Conservation (phyloP, 2,797 vertebrate species). For the Synanceia verrucosa region DNA sequence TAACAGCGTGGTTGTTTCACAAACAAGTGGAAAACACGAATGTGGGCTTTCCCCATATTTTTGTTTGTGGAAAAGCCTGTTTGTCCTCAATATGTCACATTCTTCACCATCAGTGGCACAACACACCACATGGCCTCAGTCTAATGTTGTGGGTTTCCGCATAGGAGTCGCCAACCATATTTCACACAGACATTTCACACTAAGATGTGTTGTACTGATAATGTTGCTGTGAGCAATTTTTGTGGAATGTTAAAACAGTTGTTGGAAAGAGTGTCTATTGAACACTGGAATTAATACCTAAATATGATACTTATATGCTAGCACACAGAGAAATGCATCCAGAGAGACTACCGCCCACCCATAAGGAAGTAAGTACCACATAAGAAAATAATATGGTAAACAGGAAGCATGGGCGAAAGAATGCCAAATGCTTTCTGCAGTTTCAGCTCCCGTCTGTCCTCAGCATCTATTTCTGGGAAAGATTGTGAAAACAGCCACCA, state of each 20-base stretch:
- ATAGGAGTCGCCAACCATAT: slow-evolving; percentile 52
- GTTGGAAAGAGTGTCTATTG: neutral
- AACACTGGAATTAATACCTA: neutral
- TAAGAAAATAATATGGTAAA: slow-evolving; percentile 78
- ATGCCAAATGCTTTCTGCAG: slow-evolving; percentile 73
- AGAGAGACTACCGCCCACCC: slow-evolving; percentile 49
- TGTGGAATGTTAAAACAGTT: neutral
- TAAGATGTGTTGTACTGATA: slow-evolving; percentile 23
- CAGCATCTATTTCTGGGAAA: slow-evolving; percentile 75
- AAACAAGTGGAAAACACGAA: slow-evolving; percentile 76
- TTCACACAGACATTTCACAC: slow-evolving; percentile 51
- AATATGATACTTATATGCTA: slow-evolving; percentile 1
- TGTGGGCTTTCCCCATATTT: slow-evolving; percentile 75
- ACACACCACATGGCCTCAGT: slow-evolving; percentile 74
- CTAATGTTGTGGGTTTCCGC: slow-evolving; percentile 75
- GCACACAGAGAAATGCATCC: slow-evolving; percentile 35
- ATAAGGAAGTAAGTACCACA: slow-evolving; percentile 62
- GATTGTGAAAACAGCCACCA: slow-evolving; percentile 58
- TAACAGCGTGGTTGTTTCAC: slow-evolving; percentile 71
- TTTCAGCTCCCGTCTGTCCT: slow-evolving; percentile 70
- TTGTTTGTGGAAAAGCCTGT: slow-evolving; percentile 77
- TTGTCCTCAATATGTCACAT: slow-evolving; percentile 80
- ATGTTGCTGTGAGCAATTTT: slow-evolving; percentile 15
- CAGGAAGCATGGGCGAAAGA: slow-evolving; percentile 80
- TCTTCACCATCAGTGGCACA: slow-evolving; percentile 70